Base-by-base conservation (phyloP, 2,888 invertebrate species). In the Stenurella melanura region DNA sequence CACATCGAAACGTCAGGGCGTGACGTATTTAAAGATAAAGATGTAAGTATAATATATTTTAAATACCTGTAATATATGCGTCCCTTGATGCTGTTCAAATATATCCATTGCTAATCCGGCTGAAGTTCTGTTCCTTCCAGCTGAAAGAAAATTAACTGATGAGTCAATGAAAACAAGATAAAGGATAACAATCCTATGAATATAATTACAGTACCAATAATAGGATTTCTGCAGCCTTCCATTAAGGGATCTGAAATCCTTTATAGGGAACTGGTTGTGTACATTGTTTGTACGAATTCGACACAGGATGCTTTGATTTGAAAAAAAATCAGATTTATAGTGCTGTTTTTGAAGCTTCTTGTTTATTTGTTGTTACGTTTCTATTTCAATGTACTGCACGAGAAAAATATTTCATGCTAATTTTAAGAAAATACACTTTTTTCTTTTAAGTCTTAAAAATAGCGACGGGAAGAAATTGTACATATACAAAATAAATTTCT, bases 1-100 rank as follows among this genome's bases (percentile, higher is more conserved):
- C 18, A 64, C 42, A 42, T 64, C 18, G 42, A 26, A 60, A 60
- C 26, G 15, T 15, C n/a, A 21, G 15, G 26, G n/a, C n/a, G n/a
- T 21, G 15, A 26, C 19, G 15, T 60, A n/a, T 21, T 60, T 58
- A 7, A 15, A 30, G 2, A 26, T 30, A 15, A 21, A n/a, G 18
- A 56, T 18, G 18, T 17, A 18, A 57, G 57, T 17, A 60, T 21
- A 26, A 15, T n/a, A 2, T 60, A 11, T 60, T 17, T 67, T 67
- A 61, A 80, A 89, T 91, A 98, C 98, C 95, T 98, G 98, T 83
- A 98, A 92, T 89, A 98, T 98, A 90, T 98, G 98, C 82, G 98
- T 98, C 89, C 98, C 98, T 91, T 98, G 98, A 90, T 98, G 97
- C 89, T 97, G 96, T 90, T 98, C 98, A 89, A 98, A 98, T 88